Base-by-base conservation (phyloP, 2,113 vertebrate species). In the Chelonoidis abingdonii region DNA sequence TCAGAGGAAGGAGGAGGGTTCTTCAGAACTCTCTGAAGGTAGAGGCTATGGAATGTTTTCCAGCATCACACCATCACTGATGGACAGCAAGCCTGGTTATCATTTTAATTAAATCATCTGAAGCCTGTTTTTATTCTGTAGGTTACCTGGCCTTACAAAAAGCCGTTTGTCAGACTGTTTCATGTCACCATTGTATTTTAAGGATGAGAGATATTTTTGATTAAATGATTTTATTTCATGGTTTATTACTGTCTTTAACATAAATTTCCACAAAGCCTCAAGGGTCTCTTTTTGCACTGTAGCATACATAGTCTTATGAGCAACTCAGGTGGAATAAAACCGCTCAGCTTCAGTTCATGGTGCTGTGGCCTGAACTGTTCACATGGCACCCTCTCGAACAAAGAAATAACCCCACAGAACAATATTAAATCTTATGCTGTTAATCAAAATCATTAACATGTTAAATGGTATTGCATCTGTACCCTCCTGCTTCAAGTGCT, bases 241-340 rank as follows among this genome's bases (percentile, higher is more conserved):
- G 62, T 90, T 94, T 96, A 94, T 97, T 95, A 96, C n/a, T 0
- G 1, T n/a, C 49, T 97, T 96, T 97, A 91, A 97, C 97, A 97
- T 89, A 95, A 92, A 95, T 87, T 95, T 97, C 52, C 69, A 94
- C 81, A 88, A 56, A 86, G 3, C 21, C 87, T 49, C 78, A 69
- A 86, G 84, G 92, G 90, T 47, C 92, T 84, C 54, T 89, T 97
- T 89, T 93, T 92, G 79, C 91, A 89, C 59, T 92, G 76, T 89
- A 91, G 87, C 79, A 94, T 11, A 91, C 76, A 94, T 11, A 92
- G 90, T 87, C 94, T 95, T 83, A 47, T 94, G 97, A 96, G 89
- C 62, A 95, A 90, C 94, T 97, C 95, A 95, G 84, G 94, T 97
- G 93, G 95, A 98, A 97, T 95, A 96, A 97, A 96, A 97, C 83